Evolutionary conservation across 2,797 vertebrate genomes (phyloP), one percentile per base, ranked within the genome.

Genomic region (Microhierax caerulescens): DNA sequence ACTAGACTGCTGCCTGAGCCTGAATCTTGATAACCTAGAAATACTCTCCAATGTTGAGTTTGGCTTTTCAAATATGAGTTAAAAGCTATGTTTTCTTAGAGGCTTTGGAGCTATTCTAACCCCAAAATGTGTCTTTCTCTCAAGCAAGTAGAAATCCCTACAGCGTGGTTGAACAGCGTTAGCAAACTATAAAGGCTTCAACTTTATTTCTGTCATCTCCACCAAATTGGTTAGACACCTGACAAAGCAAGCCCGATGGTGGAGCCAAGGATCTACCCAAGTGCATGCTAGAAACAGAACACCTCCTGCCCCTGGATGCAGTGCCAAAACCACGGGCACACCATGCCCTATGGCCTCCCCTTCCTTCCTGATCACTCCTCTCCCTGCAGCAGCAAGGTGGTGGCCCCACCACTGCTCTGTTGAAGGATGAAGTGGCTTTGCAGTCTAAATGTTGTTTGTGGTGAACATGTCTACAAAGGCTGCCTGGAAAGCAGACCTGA

Each of bases 281-380:
- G 30, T 22, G 82, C 24, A 10, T 45, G 34, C 32, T 36, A 18
- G 77, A 68, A 72, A 68, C 1, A 5, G 74, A 87, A 59, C 7
- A 67, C 5, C 19, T 76, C 11, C 37, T 76, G 24, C 22, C n/a
- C 18, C 45, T 57, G 64, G 32, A 13, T 41, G 34, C 34, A 41
- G 43, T 22, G 34, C 39, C 27, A 56, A 95, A 93, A 27, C 36
- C 37, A 60, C 1, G 3, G n/a, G 30, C 45, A 57, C 34, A n/a
- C 15, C 0, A 0, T 1, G 0, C 59, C 39, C 7, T 10, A 10
- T 0, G 1, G 23, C 24, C 32, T 17, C 56, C 2, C 0, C 45
- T 32, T 21, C 32, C 7, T 51, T 87, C 43, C 63, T 30, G 9
- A 61, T 25, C 0, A 0, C 32, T 51, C 13, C 65, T 60, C 22